Percentiles rank a stretch among this genome's conserved stretches.
These are phyloP conservation scores for Erinaceus europaeus DNA, from an alignment of 2,113 vertebrate genomes.

Conservation along the genomic window DNA sequence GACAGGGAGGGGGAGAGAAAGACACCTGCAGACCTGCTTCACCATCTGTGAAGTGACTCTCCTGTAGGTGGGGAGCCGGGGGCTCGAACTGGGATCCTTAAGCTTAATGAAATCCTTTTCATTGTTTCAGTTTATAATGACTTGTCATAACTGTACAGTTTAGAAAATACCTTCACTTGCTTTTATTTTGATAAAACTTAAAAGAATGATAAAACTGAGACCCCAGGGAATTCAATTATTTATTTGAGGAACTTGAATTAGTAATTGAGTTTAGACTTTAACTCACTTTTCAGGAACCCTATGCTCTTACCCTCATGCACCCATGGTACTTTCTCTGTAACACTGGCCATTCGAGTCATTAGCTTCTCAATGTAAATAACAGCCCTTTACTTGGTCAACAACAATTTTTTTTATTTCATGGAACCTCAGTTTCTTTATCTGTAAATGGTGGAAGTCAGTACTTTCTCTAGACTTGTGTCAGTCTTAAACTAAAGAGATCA, in stretches of 20 bases:
- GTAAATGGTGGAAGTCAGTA: neutral
- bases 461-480: neutral
- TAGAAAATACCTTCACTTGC: neutral
- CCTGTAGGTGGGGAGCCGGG: no score
- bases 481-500: neutral
- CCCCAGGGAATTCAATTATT: neutral
- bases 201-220: neutral
- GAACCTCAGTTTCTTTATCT: neutral
- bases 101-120: no score
- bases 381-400: rapidly evolving
- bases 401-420: no score
- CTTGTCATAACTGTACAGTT: neutral
- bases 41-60: no score
- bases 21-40: no score
- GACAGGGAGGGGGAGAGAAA: no score
- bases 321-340: no score
- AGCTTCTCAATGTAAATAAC: neutral
- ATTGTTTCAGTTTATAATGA: neutral
- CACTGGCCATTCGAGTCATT: neutral
- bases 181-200: neutral
- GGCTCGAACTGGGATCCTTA: no score
- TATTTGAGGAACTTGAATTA: neutral
- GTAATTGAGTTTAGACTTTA: neutral
- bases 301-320: rapidly evolving
- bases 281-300: neutral